Evolutionary conservation across 2,113 vertebrate genomes (phyloP), one percentile per base, ranked within the genome.

Genomic region (Cryptomyrus ogoouensis): DNA sequence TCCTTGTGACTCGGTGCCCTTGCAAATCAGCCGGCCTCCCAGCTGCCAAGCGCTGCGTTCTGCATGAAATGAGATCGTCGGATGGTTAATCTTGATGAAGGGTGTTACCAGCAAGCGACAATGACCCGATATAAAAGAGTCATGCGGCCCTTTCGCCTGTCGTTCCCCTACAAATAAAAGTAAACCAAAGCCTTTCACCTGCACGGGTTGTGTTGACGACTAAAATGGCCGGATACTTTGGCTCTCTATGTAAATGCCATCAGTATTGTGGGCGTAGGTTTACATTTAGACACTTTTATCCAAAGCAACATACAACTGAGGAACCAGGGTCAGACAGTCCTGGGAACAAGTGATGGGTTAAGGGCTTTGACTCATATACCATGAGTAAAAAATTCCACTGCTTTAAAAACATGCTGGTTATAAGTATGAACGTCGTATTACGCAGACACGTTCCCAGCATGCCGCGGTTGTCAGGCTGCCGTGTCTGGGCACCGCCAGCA

Each of bases 51-150:
- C 27, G 58, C 89, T 90, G 90, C 91, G 91, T 90, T 90, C 90
- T 50, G 80, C 85, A 91, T 91, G 91, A 92, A 92, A 93, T 93
- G 85, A 90, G 91, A 91, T 89, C 49, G 66, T 24, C 42, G 47
- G 49, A 83, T 35, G 90, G 1, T 84, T 87, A 89, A 52, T 87
- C 80, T 83, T 77, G 91, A 91, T 66, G 15, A 89, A 89, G 90
- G 86, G 24, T 83, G 39, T 3, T 50, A 52, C 84, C n/a, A 15
- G 84, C 24, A 50, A 90, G 84, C 70, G n/a, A 89, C 58, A 88
- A 27, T 77, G 62, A 77, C 27, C 46, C 5, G 4, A 35, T 19
- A 9, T 44, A 84, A 84, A 42, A 44, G 42, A 49, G 44, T 46
- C 46, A 47, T 46, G n/a, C 1, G 13, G 46, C 9, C 3, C 83